Evolutionary conservation across 2,888 invertebrate species (phyloP), one percentile per base, ranked within the genome.

Genomic region (Eledona agricola): DNA sequence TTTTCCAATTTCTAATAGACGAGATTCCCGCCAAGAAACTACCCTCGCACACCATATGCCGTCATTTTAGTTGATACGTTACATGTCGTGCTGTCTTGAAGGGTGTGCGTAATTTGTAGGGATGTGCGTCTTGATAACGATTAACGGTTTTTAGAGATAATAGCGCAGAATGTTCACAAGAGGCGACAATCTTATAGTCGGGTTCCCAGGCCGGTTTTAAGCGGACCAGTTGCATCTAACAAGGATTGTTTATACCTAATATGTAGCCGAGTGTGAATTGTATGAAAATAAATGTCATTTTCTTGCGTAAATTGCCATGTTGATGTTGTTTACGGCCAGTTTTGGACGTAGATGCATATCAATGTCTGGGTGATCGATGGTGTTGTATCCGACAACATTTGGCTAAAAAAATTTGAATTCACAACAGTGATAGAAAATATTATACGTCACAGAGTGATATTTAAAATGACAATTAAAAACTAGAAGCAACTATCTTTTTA

Each of bases 21-120:
- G 53, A 31, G 47, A 50, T 57, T 60, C 62, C 63, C 64, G 64
- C 63, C 62, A 63, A 66, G 63, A 56, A 62, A 58, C 54, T 55
- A 60, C 57, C 62, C 61, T 57, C 58, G 55, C 23, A 45, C 47
- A 35, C 62, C 64, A 62, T 60, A 63, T 64, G 62, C 46, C 57
- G 55, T 55, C 51, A 50, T 35, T 17, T 22, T 34, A 35, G 46
- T 46, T 46, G 28, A 34, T 29, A 34, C 31, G 47, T 47, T 47
- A 47, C 37, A 37, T 47, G 35, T 47, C 37, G 47, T 47, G 47
- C 11, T 10, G 10, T 37, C 34, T 12, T 16, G n/a, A 32, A 17
- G 38, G 46, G 45, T 31, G 31, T 16, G n/a, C 28, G 17, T 38
- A 37, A 38, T 28, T 28, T 35, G 16, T 17, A 22, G 38, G 31